These are phyloP conservation scores for Brachionus koreanus DNA, from an alignment of 1,140 invertebrate species.

Conservation along the genomic window DNA sequence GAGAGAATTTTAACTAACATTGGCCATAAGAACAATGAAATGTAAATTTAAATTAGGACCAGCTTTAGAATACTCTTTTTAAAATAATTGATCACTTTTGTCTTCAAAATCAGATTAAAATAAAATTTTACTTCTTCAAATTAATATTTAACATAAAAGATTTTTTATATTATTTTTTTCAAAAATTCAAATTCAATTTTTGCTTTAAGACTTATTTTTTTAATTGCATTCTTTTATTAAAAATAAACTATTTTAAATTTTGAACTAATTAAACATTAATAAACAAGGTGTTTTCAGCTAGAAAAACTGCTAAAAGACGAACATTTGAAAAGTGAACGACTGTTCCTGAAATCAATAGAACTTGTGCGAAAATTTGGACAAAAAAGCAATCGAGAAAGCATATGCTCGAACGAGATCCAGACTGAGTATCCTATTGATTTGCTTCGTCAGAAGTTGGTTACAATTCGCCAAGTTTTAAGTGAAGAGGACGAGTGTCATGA, in stretches of 20 bases:
- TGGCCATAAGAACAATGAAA: too few species aligned
- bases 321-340: neutral
- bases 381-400: neutral
- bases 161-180: too few species aligned
- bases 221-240: too few species aligned
- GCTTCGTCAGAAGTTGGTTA: neutral
- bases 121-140: too few species aligned
- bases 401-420: neutral
- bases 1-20: too few species aligned
- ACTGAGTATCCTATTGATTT: neutral
- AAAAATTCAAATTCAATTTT: too few species aligned
- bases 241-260: neutral
- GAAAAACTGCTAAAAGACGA: slow-evolving; percentile 43
- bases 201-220: too few species aligned
- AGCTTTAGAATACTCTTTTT: too few species aligned
- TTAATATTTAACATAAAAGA: too few species aligned
- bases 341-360: slow-evolving; percentile 14
- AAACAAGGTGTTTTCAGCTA: slow-evolving; percentile 7
- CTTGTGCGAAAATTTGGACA: neutral
- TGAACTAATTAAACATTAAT: neutral
- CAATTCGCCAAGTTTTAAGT: neutral
- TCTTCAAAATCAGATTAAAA: too few species aligned
- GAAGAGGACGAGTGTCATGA: neutral
- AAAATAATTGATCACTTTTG: too few species aligned
- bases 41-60: too few species aligned